phyloP scores from a whole-genome alignment of 2,797 vertebrate species.

The Sebastes ruberrimus region DNA sequence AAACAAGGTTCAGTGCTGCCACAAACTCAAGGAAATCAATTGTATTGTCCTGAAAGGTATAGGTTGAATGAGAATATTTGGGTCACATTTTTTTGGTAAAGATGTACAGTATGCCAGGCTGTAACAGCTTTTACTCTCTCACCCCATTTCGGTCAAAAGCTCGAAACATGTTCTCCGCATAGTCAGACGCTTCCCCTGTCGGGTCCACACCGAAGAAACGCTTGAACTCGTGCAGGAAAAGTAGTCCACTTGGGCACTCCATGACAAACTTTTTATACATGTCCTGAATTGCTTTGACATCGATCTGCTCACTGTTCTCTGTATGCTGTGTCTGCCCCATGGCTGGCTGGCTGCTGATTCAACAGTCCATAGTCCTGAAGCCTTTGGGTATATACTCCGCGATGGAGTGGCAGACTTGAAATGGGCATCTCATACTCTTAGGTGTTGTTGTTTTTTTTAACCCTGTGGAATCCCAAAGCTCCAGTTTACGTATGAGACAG shows the following conservation, averaged over 20 bases:
- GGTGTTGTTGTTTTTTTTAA: conserved; percentile 33
- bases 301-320: conserved; percentile 67
- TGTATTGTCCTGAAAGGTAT: conserved; percentile 75
- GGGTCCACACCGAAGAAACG: conserved; percentile 80
- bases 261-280: conserved; percentile 83
- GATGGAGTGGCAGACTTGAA: background rate
- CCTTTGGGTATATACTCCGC: background rate
- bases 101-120: background rate
- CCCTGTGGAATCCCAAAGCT: conserved; percentile 42
- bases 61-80: background rate
- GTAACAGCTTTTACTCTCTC: conserved; percentile 29
- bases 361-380: conserved; percentile 43
- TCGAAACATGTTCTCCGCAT: conserved; percentile 80
- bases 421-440: background rate
- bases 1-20: conserved; percentile 79
- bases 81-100: background rate
- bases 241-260: conserved; percentile 79
- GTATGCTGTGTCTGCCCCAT: conserved; percentile 80
- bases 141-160: conserved; percentile 85
- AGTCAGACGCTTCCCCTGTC: conserved; percentile 78
- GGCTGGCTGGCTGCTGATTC: background rate
- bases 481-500: conserved; percentile 17
- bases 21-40: conserved; percentile 83
- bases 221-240: conserved; percentile 84
- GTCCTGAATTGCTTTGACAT: conserved; percentile 78